Evolutionary conservation across 2,888 invertebrate genomes (phyloP).

Genomic region (Nomada lathburiana): DNA sequence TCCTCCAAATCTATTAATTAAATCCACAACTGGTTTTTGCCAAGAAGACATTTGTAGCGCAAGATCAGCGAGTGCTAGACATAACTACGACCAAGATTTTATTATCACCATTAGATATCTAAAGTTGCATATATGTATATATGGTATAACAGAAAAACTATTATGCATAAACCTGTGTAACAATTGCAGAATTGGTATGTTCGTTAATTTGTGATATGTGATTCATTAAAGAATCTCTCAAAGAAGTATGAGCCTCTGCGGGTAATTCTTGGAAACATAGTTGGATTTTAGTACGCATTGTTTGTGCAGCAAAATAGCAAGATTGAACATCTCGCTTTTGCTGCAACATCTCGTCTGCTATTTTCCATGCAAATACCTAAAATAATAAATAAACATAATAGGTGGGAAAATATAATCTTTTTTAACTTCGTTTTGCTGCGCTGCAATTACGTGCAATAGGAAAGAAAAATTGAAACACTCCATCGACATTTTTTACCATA

Average conservation of each 20-base stretch:
- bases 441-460: not conserved
- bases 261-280: conserved; percentile 96
- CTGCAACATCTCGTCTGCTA: conserved; percentile 96
- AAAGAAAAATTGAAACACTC: not conserved
- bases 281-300: conserved; percentile 98
- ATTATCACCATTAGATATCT: not conserved
- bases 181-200: conserved; percentile 92
- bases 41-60: conserved; percentile 97
- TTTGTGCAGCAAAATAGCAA: conserved; percentile 99
- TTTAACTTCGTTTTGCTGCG: not conserved
- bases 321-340: conserved; percentile 95
- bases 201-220: conserved; percentile 93
- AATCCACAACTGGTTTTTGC: conserved; percentile 94
- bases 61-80: conserved; percentile 96
- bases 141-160: not conserved
- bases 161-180: conserved; percentile 88
- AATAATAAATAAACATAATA: conserved; percentile 67
- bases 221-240: conserved; percentile 95
- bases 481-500: not conserved
- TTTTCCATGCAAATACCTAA: conserved; percentile 98
- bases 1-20: conserved; percentile 91
- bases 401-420: not conserved
- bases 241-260: conserved; percentile 91
- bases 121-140: not conserved
- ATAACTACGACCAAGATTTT: conserved; percentile 86